These are phyloP conservation scores for Pherbina coryleti DNA, from an alignment of 2,888 invertebrate genomes.

Conservation along the genomic window DNA sequence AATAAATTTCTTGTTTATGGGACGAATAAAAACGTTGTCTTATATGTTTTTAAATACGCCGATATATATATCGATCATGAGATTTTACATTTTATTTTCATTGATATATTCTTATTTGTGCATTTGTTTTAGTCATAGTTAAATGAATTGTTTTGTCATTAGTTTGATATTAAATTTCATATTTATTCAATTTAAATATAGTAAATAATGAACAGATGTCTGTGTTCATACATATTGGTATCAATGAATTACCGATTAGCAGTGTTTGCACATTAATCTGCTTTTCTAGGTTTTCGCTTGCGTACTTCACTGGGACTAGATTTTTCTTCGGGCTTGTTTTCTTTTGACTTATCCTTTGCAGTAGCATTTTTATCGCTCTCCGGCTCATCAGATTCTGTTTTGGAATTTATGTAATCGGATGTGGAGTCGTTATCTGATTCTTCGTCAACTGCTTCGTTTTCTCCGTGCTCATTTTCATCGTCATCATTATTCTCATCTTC, in stretches of 20 bases:
- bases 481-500: constrained; percentile 52
- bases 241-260: not conserved
- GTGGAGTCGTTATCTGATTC: constrained; percentile 50
- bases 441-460: constrained; percentile 48
- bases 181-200: not conserved
- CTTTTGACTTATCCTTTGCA: not conserved
- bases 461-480: constrained; percentile 44
- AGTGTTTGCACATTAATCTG: constrained; percentile 70
- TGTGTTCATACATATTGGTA: not conserved
- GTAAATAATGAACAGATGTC: not conserved
- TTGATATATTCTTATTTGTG: not conserved
- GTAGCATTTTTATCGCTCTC: constrained; percentile 45
- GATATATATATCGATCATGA: not conserved
- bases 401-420: constrained; percentile 56
- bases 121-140: not conserved
- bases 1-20: not conserved
- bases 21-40: not conserved
- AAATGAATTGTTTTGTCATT: not conserved
- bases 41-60: not conserved
- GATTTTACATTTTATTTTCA: not conserved
- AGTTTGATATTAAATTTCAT: not conserved
- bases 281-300: constrained; percentile 82
- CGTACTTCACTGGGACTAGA: constrained; percentile 74
- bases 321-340: constrained; percentile 53
- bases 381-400: constrained; percentile 56